These are phyloP conservation scores for Scolopax mira DNA, from an alignment of 2,113 vertebrate genomes.

Conservation along the genomic window DNA sequence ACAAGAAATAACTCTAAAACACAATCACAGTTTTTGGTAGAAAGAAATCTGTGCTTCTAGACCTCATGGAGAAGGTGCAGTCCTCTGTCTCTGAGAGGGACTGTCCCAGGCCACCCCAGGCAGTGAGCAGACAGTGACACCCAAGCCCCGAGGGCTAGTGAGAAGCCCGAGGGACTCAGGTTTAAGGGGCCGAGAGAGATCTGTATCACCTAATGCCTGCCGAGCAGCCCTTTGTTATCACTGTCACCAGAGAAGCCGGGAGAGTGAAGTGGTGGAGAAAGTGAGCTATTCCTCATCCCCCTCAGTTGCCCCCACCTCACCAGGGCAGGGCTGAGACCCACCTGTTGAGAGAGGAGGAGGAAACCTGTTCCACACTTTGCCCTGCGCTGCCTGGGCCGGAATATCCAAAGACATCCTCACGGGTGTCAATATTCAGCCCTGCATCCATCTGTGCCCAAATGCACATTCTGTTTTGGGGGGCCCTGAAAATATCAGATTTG, in stretches of 20 bases:
- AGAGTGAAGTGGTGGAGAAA: slow-evolving; percentile 18
- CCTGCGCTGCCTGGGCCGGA: not conserved
- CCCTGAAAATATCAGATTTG: not conserved
- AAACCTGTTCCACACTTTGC: not conserved
- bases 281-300: not conserved
- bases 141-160: not conserved
- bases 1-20: slow-evolving; percentile 4
- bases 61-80: not conserved
- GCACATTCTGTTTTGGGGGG: not conserved
- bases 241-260: slow-evolving; percentile 23
- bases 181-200: slow-evolving; percentile 37
- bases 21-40: not conserved
- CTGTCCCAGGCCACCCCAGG: not conserved
- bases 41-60: not conserved
- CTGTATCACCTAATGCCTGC: not conserved
- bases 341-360: not conserved
- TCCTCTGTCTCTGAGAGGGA: not conserved
- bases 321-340: not conserved
- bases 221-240: slow-evolving; percentile 26
- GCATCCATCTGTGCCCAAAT: not conserved
- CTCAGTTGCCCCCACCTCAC: rapidly evolving
- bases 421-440: not conserved
- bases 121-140: not conserved
- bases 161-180: slow-evolving; percentile 15
- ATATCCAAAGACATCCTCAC: not conserved